Evolutionary conservation across 2,113 vertebrate species (phyloP), one percentile per base, ranked within the genome.

Genomic region (Urocitellus parryii): DNA sequence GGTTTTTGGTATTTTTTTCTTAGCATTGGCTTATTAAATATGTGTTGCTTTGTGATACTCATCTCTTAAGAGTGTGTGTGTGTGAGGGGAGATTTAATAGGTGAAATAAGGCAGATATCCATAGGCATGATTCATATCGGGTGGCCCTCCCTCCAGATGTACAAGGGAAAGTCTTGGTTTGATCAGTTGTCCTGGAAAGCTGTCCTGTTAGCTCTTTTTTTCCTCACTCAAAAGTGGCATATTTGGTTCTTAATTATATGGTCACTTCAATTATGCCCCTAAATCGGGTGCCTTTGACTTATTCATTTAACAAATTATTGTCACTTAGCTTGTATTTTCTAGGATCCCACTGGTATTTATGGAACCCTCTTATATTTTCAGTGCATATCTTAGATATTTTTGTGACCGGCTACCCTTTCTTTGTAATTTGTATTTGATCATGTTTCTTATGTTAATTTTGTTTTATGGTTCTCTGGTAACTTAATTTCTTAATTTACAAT

Each of bases 401-500:
- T 79, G 29, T 83, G 76, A 77, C 78, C 16, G 74, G 34, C n/a
- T 79, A 4, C 16, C 3, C 3, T 92, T 89, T 56, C 53, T 72
- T 73, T 68, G 56, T 79, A 29, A 61, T 80, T 93, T 42, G 32
- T 42, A 37, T 5, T 32, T 88, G 77, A 37, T 83, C 22, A 4
- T 63, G 8, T 91, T 48, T 78, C 32, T 63, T 39, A 0, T 82
- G 29, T 83, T 45, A 56, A 0, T 84, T 77, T 87, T 90, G 27
- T 78, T 89, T 74, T 63, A 58, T 80, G 83, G 22, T 32, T 85
- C 74, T 95, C 83, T 88, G 92, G 34, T 83, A 42, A 67, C 53
- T 95, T 88, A 53, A 45, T 96, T 85, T 96, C 27, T 42, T 42
- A 42, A 42, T 94, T 70, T 97, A 14, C 24, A 32, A 67, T 77